Conservation (phyloP, 2,888 invertebrate species). For the Hymenopus coronatus region DNA sequence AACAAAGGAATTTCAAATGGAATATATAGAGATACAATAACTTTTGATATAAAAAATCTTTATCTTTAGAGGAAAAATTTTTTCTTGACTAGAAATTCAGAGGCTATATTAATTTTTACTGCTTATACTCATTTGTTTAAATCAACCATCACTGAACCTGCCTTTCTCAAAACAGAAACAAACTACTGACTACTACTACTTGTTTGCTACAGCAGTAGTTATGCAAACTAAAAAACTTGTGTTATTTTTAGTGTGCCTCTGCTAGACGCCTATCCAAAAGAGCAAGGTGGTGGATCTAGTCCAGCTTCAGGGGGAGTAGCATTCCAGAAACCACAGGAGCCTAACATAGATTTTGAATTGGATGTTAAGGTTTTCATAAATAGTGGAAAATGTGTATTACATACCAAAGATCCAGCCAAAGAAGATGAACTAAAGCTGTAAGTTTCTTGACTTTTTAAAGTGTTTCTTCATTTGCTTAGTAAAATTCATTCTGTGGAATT, state of each 20-base stretch:
- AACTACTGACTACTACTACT: too few species aligned
- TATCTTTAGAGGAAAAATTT: too few species aligned
- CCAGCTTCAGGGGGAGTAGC: constrained; percentile 33
- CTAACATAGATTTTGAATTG: constrained; percentile 92
- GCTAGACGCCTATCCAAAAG: constrained; percentile 17
- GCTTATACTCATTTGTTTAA: too few species aligned
- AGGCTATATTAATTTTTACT: too few species aligned
- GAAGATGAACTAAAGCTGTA: constrained; percentile 68
- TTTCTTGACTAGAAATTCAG: too few species aligned
- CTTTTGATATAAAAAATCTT: too few species aligned
- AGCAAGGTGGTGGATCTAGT: constrained; percentile 31
- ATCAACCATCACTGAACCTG: too few species aligned
- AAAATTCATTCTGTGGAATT: neutral
- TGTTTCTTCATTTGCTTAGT: neutral
- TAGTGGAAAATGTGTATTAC: constrained; percentile 94
- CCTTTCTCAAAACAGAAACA: too few species aligned
- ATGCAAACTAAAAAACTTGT: neutral
- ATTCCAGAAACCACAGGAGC: constrained; percentile 69
- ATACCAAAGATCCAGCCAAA: constrained; percentile 76
- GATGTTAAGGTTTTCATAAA: constrained; percentile 96
- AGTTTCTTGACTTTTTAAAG: constrained; percentile 37
- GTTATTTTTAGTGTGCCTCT: constrained; percentile 5
- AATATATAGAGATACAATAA: too few species aligned
- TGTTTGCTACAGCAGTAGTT: neutral
- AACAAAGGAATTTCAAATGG: too few species aligned